Evolutionary conservation across 1,140 invertebrate species (phyloP).

Genomic region (Nasonia longicornis): DNA sequence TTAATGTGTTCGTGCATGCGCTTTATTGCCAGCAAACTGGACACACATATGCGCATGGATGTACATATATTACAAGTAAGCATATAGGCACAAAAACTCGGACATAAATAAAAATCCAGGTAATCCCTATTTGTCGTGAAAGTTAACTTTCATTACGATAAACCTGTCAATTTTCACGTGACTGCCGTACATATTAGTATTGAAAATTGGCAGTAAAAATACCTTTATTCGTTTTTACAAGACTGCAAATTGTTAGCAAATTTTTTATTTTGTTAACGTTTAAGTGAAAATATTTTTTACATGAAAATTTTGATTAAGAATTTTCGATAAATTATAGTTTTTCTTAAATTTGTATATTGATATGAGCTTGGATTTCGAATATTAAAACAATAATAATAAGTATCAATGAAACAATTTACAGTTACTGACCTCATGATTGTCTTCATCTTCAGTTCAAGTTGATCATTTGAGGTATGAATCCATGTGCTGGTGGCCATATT

Average conservation of each 20-base stretch:
- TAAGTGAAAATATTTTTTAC: not conserved
- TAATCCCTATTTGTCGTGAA: not conserved
- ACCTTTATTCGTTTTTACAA: not conserved
- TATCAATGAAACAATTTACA: not conserved
- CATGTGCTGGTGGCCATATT: conserved; percentile 54
- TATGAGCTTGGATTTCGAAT: not conserved
- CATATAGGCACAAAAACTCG: conserved; percentile 35
- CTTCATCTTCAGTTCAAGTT: not conserved
- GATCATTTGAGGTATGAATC: conserved; percentile 47
- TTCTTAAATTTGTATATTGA: not conserved
- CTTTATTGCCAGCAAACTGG: not conserved
- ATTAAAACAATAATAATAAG: not conserved
- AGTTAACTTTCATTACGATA: not conserved
- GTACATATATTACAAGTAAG: conserved; percentile 47
- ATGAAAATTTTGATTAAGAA: too few species aligned
- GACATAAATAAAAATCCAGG: not conserved
- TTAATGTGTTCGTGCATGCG: conserved; percentile 1
- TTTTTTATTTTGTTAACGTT: not conserved
- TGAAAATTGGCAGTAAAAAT: not conserved
- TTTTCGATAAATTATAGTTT: not conserved
- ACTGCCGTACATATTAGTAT: not conserved
- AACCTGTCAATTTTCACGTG: conserved; percentile 6
- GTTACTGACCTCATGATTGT: not conserved
- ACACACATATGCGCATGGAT: not conserved
- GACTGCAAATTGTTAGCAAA: not conserved